Evolutionary conservation across 2,888 invertebrate genomes (phyloP), one percentile per base, ranked within the genome.

Genomic region (Ceriagrion tenellum): DNA sequence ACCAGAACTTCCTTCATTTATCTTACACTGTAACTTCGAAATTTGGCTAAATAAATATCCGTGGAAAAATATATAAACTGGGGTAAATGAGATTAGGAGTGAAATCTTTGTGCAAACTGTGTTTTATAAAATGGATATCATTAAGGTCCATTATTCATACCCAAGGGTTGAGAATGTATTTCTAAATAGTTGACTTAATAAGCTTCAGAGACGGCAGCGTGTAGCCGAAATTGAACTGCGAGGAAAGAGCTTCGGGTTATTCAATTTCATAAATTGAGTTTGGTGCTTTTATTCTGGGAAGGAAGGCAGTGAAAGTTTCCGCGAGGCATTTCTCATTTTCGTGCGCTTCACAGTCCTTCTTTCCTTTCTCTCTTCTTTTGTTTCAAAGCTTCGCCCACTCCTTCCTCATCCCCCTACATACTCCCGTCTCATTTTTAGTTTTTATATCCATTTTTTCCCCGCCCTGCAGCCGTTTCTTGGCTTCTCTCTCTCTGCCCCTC

Each of bases 261-360:
- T 81, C 81, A 81, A 81, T 81, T 81, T 81, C 35, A 35, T 35
- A 81, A 81, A 81, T 81, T 35, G 81, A 81, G 81, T 81, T 35
- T 81, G 81, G 81, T 35, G 81, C 35, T 81, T 35, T 81, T 35
- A 35, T 81, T 81, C 69, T n/a, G 30, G 81, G 3, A 16, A 81
- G 81, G 23, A 81, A 81, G 35, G 30, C 81, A 81, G 81, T 18
- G 81, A 35, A 35, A 81, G 35, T 81, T 81, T 81, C 81, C 81
- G 35, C 30, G 81, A 81, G 81, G 81, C 81, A 81, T 81, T 81
- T 81, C 81, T 18, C 81, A 35, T 16, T 13, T 26, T 16, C 35
- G 8, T 35, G 35, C 35, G 8, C 47, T 8, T 47, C 47, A 47
- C 47, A 47, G 47, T 8, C 47, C 47, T 47, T 47, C 47, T 47